Evolutionary conservation across 2,797 vertebrate species (phyloP).

Genomic region (Girardinus metallicus): DNA sequence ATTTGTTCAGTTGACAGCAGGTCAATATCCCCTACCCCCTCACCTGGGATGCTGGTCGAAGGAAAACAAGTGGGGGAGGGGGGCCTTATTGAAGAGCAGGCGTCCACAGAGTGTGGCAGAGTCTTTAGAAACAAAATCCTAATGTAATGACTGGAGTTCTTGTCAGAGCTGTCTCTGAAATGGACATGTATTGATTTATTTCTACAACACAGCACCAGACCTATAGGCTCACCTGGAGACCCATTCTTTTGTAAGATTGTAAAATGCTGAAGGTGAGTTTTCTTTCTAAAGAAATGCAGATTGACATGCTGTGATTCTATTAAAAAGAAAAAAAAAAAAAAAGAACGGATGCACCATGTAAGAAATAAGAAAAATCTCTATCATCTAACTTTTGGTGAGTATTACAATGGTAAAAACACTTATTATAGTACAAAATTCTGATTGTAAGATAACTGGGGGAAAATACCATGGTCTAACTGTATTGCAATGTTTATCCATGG

Average conservation of each 20-base stretch:
- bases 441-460: background rate
- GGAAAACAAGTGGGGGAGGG: background rate
- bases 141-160: constrained; percentile 10
- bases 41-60: background rate
- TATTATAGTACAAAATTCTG: background rate
- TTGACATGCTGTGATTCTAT: background rate
- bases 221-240: constrained; percentile 23
- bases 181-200: constrained; percentile 32
- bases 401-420: background rate
- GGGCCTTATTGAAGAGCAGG: constrained; percentile 3
- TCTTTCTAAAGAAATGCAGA: constrained; percentile 18
- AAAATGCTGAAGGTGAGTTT: constrained; percentile 38
- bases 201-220: constrained; percentile 23
- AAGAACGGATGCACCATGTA: background rate
- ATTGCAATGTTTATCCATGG: background rate
- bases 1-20: too few relatives aligned
- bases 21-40: background rate
- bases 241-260: constrained; percentile 12
- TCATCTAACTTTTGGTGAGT: background rate
- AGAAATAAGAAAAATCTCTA: background rate
- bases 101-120: too few relatives aligned
- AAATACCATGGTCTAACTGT: background rate
- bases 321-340: too few relatives aligned
- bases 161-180: constrained; percentile 17
- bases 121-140: constrained; percentile 11